These are phyloP conservation scores for Siniperca obscura DNA, from an alignment of 2,797 vertebrate species.

Conservation along the genomic window DNA sequence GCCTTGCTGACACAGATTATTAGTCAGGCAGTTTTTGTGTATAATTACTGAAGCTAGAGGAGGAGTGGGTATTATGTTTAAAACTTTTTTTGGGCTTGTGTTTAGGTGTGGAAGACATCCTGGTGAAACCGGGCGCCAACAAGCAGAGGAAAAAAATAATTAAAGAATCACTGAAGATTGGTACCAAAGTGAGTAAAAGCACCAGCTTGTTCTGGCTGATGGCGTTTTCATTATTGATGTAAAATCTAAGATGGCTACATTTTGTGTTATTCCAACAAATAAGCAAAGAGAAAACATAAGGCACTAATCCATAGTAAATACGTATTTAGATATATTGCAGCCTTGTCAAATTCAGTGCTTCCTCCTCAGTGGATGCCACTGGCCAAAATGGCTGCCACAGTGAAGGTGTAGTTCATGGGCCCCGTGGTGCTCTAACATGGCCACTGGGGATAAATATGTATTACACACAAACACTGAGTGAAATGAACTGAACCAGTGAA, in stretches of 20 bases:
- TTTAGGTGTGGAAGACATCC: slow-evolving; percentile 96
- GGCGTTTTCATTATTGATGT: neutral
- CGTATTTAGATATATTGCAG: slow-evolving; percentile 21
- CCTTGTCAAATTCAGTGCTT: slow-evolving; percentile 68
- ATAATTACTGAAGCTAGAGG: neutral
- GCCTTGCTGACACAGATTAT: neutral
- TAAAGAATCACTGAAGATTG: slow-evolving; percentile 85
- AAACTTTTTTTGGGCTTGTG: neutral
- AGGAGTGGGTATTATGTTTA: neutral
- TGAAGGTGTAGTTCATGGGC: slow-evolving; percentile 60
- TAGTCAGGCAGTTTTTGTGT: neutral
- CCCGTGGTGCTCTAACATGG: slow-evolving; percentile 22
- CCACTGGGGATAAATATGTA: slow-evolving; percentile 61
- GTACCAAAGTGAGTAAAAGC: slow-evolving; percentile 86
- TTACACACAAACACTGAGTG: slow-evolving; percentile 53
- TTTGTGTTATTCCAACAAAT: neutral
- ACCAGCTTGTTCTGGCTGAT: neutral
- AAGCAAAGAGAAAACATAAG: neutral
- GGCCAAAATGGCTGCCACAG: slow-evolving; percentile 63
- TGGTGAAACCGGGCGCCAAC: slow-evolving; percentile 92
- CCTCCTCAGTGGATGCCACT: slow-evolving; percentile 51
- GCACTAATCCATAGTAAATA: neutral
- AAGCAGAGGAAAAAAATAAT: slow-evolving; percentile 87
- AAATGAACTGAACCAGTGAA: neutral
- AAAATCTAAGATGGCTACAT: too few relatives aligned